phyloP scores from a whole-genome alignment of 2,113 vertebrate genomes.

The Crotalus tigris region DNA sequence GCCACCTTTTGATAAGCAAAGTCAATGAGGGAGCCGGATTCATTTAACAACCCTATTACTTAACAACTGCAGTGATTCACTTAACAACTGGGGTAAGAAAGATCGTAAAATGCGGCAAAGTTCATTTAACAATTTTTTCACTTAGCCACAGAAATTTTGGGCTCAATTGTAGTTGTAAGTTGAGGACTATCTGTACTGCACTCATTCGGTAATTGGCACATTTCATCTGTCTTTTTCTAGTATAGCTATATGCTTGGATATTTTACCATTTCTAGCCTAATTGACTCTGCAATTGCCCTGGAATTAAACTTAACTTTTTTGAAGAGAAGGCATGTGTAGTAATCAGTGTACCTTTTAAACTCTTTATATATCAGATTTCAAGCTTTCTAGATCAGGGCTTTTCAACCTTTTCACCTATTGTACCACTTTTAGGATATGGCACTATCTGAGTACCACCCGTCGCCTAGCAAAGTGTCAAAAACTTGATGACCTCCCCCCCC shows the following conservation, averaged over 20 bases:
- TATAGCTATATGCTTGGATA: neutral
- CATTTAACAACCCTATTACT: neutral
- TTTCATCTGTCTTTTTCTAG: neutral
- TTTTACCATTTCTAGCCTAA: neutral
- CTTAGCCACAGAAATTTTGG: neutral
- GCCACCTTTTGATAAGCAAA: neutral
- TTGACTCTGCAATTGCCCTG: neutral
- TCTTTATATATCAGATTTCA: neutral
- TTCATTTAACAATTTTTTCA: neutral
- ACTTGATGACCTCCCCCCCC: no score
- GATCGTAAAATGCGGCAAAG: neutral
- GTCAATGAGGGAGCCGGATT: neutral
- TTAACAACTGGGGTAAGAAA: neutral
- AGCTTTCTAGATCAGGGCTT: neutral
- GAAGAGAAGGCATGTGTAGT: neutral
- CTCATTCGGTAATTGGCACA: neutral
- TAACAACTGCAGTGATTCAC: neutral
- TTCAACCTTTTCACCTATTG: no score
- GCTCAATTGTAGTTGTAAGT: neutral
- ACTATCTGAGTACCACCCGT: no score
- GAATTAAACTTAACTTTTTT: neutral
- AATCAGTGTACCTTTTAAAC: neutral
- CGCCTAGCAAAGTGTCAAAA: no score
- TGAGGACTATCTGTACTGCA: neutral
- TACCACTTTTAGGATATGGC: no score